Evolutionary conservation across 2,113 vertebrate species (phyloP), one percentile per base, ranked within the genome.

Genomic region (Microcebus griseorufus): DNA sequence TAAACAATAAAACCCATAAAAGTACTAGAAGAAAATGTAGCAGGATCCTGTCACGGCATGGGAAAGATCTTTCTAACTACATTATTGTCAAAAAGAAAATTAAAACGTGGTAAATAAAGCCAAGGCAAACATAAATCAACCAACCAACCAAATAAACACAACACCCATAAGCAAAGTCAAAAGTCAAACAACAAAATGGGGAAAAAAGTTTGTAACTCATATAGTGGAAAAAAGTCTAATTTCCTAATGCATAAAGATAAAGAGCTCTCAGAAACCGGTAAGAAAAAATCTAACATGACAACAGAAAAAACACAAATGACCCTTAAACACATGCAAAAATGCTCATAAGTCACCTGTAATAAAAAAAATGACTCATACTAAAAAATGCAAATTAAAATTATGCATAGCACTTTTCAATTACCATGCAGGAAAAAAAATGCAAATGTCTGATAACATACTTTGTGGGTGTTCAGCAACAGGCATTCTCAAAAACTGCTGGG

Each of bases 301-400:
- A 69, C n/a, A 80, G 55, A 79, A 90, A 93, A 93, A 92, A 81
- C 6, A 88, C 11, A 80, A 87, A 85, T 65, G 18, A 76, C 1
- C 10, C n/a, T 80, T 90, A 72, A 89, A 72, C 14, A 69, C 55
- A 34, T 45, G 75, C 62, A 94, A 83, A 73, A 39, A 79, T 82
- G 86, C 18, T 82, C 62, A 37, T 62, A 62, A 51, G 60, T 25
- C 23, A 62, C 23, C 22, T 3, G 3, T 62, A 23, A 58, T 34
- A 18, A 48, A 62, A 64, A 92, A 55, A 32, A 32, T 69, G 65
- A 76, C 27, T 91, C 37, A 51, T 73, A 90, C 65, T 72, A 84
- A 85, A 88, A 88, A 86, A 72, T 58, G 11, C 37, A 89, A 95
- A 89, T 70, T 72, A 90, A 94, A 92, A 86, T 85, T 76, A 92